Evolutionary conservation across 2,888 invertebrate species (phyloP).

Genomic region (Ophraella communa): DNA sequence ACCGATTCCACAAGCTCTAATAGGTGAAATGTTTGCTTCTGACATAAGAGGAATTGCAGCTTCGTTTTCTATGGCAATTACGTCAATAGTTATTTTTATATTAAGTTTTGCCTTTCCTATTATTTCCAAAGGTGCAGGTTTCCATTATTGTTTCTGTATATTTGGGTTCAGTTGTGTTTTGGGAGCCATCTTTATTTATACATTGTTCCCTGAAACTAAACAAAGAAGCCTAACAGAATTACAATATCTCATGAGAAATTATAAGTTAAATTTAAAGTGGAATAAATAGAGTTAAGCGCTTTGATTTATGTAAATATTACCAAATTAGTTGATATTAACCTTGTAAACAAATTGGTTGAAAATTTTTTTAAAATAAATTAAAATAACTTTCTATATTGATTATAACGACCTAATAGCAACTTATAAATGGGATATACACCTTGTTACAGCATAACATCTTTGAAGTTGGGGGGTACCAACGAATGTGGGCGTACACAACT

Average conservation of each 20-base stretch:
- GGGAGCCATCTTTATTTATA: not conserved
- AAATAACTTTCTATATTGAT: too few species aligned
- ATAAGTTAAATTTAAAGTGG: not conserved
- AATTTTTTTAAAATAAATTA: too few species aligned
- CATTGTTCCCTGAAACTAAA: not conserved
- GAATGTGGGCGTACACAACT: too few species aligned
- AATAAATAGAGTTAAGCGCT: too few species aligned
- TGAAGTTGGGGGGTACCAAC: too few species aligned
- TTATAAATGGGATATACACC: too few species aligned
- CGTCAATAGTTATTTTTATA: constrained; percentile 18
- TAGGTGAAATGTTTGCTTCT: constrained; percentile 80
- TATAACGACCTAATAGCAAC: too few species aligned
- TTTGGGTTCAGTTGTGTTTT: not conserved
- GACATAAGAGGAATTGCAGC: constrained; percentile 73
- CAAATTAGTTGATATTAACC: too few species aligned
- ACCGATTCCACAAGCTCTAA: constrained; percentile 78
- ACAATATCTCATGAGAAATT: not conserved
- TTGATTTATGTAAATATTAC: too few species aligned
- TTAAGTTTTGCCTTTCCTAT: constrained; percentile 8
- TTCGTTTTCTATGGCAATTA: constrained; percentile 25
- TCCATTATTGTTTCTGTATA: not conserved
- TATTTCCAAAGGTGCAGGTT: not conserved
- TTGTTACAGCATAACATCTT: too few species aligned
- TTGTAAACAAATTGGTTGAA: too few species aligned
- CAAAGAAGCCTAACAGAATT: not conserved